Evolutionary conservation across 2,888 invertebrate genomes (phyloP).

Genomic region (Amaurobius ferox): DNA sequence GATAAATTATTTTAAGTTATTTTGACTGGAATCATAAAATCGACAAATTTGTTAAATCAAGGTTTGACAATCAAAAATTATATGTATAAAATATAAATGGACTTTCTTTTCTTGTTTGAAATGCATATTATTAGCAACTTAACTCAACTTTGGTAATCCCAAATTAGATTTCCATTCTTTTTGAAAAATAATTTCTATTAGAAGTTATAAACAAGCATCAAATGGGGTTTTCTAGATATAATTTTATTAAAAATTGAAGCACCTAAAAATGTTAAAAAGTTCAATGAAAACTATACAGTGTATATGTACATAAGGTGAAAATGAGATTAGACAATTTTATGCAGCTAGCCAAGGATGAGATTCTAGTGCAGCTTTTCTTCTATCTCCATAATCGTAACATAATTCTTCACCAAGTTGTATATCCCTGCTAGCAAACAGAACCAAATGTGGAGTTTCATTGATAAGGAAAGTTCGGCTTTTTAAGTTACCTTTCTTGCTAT

Average conservation of each 20-base stretch:
- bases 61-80: too few species aligned
- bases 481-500: constrained; percentile 92
- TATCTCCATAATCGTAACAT: constrained; percentile 98
- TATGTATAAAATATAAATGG: too few species aligned
- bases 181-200: too few species aligned
- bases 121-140: too few species aligned
- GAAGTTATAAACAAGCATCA: too few species aligned
- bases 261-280: neutral
- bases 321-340: neutral
- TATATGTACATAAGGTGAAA: neutral
- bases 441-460: constrained; percentile 87
- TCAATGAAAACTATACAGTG: neutral
- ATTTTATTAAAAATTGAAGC: neutral
- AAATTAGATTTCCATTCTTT: too few species aligned
- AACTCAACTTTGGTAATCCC: too few species aligned
- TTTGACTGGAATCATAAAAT: too few species aligned
- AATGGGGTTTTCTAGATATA: too few species aligned
- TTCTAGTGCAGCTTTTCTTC: constrained; percentile 91
- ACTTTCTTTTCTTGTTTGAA: too few species aligned
- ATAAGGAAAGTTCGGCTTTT: constrained; percentile 87
- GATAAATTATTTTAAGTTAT: too few species aligned
- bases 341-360: constrained; percentile 93
- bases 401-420: constrained; percentile 92
- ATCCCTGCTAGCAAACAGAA: constrained; percentile 91
- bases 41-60: too few species aligned